These are phyloP conservation scores for Holcopasites calliopsidis DNA, from an alignment of 1,140 invertebrate species.

Conservation along the genomic window DNA sequence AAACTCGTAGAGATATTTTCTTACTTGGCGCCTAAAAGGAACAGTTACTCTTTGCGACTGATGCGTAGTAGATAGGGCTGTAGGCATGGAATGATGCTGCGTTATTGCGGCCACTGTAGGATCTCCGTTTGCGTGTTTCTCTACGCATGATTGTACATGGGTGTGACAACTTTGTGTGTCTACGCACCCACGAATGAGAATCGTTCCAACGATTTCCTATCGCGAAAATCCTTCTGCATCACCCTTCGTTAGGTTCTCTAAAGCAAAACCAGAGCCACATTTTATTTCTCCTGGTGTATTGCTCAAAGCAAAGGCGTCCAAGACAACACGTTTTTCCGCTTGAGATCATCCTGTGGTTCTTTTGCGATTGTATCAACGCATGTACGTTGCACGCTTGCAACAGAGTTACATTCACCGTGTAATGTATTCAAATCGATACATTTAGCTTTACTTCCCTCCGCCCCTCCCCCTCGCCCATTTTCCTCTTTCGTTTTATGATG, in stretches of 20 bases:
- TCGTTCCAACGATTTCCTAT: neutral
- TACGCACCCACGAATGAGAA: neutral
- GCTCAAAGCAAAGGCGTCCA: constrained; percentile 21
- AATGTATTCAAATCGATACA: neutral
- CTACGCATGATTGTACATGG: neutral
- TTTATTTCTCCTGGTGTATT: constrained; percentile 8
- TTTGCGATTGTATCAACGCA: neutral
- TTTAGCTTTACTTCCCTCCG: no score
- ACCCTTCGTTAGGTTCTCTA: neutral
- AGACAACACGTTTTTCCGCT: constrained; percentile 4
- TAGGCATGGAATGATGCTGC: constrained; percentile 6
- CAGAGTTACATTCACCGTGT: constrained; percentile 12
- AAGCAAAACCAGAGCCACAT: constrained; percentile 16
- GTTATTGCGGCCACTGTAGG: constrained; percentile 14
- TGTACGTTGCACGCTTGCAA: neutral
- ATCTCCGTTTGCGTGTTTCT: constrained; percentile 8
- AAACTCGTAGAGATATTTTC: constrained; percentile 11
- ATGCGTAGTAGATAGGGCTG: constrained; percentile 5
- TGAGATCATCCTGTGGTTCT: constrained; percentile 7
- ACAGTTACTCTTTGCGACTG: constrained; percentile 23
- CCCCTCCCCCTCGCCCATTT: no score
- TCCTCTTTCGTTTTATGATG: neutral
- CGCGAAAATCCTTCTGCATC: neutral
- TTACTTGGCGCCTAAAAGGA: neutral
- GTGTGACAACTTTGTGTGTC: neutral